Conservation (phyloP, 1,140 invertebrate genomes). For the Adelges cooleyi region DNA sequence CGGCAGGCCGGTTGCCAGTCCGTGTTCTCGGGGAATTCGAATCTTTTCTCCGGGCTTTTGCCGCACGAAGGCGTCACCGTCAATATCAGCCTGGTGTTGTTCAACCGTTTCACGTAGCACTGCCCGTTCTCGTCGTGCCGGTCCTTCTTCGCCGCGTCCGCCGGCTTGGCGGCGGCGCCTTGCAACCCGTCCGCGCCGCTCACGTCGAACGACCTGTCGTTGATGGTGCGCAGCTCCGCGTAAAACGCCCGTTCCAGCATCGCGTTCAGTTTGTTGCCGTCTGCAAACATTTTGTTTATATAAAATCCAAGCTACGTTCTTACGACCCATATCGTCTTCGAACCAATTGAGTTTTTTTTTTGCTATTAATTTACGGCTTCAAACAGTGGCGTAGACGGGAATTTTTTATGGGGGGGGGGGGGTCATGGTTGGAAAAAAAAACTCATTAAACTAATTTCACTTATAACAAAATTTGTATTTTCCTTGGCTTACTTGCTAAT, state of each 20-base stretch:
- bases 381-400: too few species aligned
- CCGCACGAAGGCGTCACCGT: not conserved
- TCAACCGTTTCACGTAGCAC: not conserved
- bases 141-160: not conserved
- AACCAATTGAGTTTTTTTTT: too few species aligned
- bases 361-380: too few species aligned
- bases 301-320: too few species aligned
- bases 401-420: too few species aligned
- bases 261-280: not conserved
- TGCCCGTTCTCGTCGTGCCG: conserved; percentile 1
- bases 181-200: not conserved
- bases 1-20: not conserved
- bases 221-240: not conserved
- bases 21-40: not conserved
- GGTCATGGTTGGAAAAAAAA: too few species aligned
- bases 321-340: too few species aligned
- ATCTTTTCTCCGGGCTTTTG: not conserved
- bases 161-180: not conserved
- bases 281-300: too few species aligned
- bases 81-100: conserved; percentile 1
- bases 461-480: too few species aligned
- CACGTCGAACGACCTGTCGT: not conserved
- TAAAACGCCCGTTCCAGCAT: conserved; percentile 17
- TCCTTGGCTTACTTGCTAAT: too few species aligned
- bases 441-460: too few species aligned